These are phyloP conservation scores for Cephus spinipes DNA, from an alignment of 2,888 invertebrate genomes.

Conservation along the genomic window DNA sequence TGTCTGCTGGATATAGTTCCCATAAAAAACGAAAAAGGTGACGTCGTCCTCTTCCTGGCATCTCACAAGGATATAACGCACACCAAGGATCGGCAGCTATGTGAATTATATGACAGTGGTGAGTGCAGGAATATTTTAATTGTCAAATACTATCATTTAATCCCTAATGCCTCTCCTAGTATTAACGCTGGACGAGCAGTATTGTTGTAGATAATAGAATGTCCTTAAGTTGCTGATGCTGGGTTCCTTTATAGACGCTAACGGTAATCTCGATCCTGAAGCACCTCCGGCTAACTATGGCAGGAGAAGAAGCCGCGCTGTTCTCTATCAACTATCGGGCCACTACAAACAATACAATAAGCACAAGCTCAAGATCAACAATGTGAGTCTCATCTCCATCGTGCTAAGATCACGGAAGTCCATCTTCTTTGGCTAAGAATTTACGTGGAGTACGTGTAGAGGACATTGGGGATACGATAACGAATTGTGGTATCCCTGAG, in stretches of 20 bases:
- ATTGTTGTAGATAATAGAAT: neutral
- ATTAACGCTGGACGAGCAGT: neutral
- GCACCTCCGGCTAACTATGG: conserved; percentile 90
- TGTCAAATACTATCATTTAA: neutral
- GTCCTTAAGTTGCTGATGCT: neutral
- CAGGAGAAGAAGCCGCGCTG: conserved; percentile 91
- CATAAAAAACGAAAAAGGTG: conserved; percentile 97
- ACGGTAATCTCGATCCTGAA: conserved; percentile 80
- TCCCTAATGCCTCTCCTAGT: neutral
- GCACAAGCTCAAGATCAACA: conserved; percentile 93
- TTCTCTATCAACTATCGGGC: conserved; percentile 95
- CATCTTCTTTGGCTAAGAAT: neutral
- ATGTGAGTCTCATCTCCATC: conserved; percentile 75
- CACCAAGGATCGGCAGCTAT: conserved; percentile 72
- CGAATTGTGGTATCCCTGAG: too few species aligned
- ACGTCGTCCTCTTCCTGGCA: conserved; percentile 95
- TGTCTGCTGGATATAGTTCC: conserved; percentile 97
- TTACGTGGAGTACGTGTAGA: too few species aligned
- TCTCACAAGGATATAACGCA: conserved; percentile 97
- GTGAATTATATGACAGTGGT: conserved; percentile 90
- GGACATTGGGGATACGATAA: too few species aligned
- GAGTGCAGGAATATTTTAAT: conserved; percentile 66
- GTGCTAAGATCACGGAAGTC: neutral
- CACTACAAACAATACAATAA: conserved; percentile 97
- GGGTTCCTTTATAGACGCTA: conserved; percentile 77